Percentiles rank a stretch among this genome's conserved stretches.
These are phyloP conservation scores for Cryptocheilus praepositus DNA, from an alignment of 2,888 invertebrate species.

Conservation along the genomic window DNA sequence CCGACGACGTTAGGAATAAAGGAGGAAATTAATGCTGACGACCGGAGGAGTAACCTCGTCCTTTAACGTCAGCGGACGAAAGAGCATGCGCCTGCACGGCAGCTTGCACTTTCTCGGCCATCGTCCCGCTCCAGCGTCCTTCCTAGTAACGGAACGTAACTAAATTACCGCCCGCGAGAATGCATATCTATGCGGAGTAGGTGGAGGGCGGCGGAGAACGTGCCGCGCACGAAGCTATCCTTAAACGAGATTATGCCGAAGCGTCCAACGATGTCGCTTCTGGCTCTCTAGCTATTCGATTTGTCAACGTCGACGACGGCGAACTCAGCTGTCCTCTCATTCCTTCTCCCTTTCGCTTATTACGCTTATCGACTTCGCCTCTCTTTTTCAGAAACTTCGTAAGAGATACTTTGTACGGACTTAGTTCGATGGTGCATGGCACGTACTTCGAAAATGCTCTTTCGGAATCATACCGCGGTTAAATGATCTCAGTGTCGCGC, in stretches of 20 bases:
- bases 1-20: conserved; percentile 10
- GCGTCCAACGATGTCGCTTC: too few species aligned
- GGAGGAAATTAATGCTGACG: conserved; percentile 10
- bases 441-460: too few species aligned
- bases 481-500: too few species aligned
- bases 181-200: not conserved
- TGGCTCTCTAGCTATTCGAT: not conserved
- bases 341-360: not conserved
- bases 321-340: not conserved
- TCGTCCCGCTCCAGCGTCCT: too few species aligned
- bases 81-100: not conserved
- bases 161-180: too few species aligned
- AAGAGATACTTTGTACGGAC: too few species aligned
- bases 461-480: too few species aligned
- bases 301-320: not conserved
- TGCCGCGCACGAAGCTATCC: not conserved
- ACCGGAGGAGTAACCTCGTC: conserved; percentile 4
- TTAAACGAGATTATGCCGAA: too few species aligned
- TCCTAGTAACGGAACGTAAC: too few species aligned
- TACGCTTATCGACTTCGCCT: not conserved
- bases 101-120: too few species aligned
- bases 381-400: not conserved
- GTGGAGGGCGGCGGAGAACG: not conserved
- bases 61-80: not conserved
- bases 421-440: not conserved